Evolutionary conservation across 2,888 invertebrate genomes (phyloP).

Genomic region (Raillietiella orientalis): DNA sequence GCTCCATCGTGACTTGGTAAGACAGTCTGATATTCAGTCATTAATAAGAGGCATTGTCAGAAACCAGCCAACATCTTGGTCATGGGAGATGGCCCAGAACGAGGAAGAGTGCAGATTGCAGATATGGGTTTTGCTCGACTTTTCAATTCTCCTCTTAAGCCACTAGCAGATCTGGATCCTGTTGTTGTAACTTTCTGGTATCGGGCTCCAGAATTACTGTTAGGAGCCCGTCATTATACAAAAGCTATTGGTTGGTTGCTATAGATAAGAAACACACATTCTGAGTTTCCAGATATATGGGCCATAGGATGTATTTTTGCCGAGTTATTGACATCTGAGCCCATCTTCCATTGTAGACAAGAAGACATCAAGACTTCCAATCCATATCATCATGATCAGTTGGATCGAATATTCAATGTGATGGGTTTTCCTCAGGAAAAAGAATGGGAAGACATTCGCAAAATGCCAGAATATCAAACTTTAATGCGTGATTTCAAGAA

Average conservation of each 20-base stretch:
- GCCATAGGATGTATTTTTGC: conserved; percentile 98
- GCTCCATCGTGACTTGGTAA: conserved; percentile 73
- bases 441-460: conserved; percentile 94
- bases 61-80: conserved; percentile 98
- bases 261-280: not conserved
- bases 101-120: conserved; percentile 89
- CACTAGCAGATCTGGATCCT: conserved; percentile 88
- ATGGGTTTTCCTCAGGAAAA: conserved; percentile 96
- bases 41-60: conserved; percentile 14
- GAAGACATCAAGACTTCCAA: conserved; percentile 98
- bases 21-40: conserved; percentile 8
- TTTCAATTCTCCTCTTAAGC: conserved; percentile 90
- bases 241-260: conserved; percentile 52
- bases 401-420: conserved; percentile 92
- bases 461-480: conserved; percentile 96
- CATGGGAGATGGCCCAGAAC: conserved; percentile 92
- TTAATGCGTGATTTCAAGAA: conserved; percentile 83
- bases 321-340: conserved; percentile 90
- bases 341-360: conserved; percentile 95
- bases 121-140: conserved; percentile 97
- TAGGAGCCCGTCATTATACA: conserved; percentile 86
- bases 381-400: conserved; percentile 94
- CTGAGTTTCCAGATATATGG: conserved; percentile 48
- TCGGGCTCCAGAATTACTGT: conserved; percentile 71
- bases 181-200: conserved; percentile 99